Base-by-base conservation (phyloP, 2,797 vertebrate genomes). In the Sebastes vulpes region DNA sequence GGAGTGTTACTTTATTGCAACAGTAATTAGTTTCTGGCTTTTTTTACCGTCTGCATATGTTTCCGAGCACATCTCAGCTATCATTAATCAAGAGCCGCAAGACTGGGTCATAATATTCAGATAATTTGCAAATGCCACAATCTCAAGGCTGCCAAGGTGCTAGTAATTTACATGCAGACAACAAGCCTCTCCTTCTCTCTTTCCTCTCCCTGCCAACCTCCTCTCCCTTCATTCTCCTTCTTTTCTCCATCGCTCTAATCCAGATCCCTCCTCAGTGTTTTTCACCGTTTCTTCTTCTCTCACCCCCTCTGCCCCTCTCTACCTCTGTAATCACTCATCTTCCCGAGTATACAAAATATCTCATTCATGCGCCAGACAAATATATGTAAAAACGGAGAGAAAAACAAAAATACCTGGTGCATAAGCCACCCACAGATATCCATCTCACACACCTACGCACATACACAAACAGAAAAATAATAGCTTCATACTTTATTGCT, bases 71-170 rank as follows among this genome's bases (percentile, higher is more conserved):
- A 91, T 90, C 88, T 82, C 67, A 50, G 89, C 80, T 75, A 87
- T 87, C 89, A 91, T 94, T 94, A 92, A 92, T 94, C 93, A 90
- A 86, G 65, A 82, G 63, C 88, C 42, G 76, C 85, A 74, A 87
- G 92, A 86, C 75, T 78, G 82, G 91, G 91, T 93, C 90, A 92
- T 84, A 90, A 78, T 90, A 88, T 92, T 89, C 81, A 79, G 73
- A 91, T 86, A 20, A 89, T 93, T 92, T 93, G 85, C 85, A 94
- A 93, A 93, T 91, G 89, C 82, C 91, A 85, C 72, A 71, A 75
- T 91, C 88, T 92, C 77, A 21, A 48, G 72, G 83, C 87, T 84
- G 73, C 88, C 82, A 84, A 83, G 91, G 81, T 90, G 86, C 67
- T 69, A 35, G 52, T 84, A 69, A 92, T 93, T 91, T 92, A 90